phyloP scores from a whole-genome alignment of 2,888 invertebrate species.

The Drosophila formosana region DNA sequence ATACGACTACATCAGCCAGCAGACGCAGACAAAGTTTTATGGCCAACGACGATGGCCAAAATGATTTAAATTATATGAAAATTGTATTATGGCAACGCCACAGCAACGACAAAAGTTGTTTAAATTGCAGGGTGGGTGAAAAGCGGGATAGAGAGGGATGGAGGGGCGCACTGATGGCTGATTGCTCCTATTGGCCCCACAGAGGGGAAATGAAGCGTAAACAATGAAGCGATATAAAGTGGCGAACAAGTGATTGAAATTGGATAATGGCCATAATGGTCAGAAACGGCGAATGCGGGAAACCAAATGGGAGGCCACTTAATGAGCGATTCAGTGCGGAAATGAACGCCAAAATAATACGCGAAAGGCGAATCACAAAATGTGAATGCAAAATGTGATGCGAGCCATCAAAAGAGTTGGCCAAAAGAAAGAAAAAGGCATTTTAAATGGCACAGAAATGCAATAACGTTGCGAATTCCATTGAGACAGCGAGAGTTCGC shows the following conservation, averaged over 20 bases:
- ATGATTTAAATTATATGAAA: slow-evolving; percentile 76
- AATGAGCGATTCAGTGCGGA: slow-evolving; percentile 29
- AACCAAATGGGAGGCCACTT: slow-evolving; percentile 11
- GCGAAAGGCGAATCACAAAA: slow-evolving; percentile 1
- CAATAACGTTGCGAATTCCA: background rate
- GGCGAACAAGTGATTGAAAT: slow-evolving; percentile 69
- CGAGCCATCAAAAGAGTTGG: slow-evolving; percentile 6
- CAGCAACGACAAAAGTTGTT: slow-evolving; percentile 32
- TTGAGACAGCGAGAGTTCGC: background rate
- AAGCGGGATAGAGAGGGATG: background rate
- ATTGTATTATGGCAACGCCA: slow-evolving; percentile 59
- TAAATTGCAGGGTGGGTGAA: slow-evolving; percentile 1
- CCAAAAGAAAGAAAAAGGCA: background rate
- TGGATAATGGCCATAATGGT: slow-evolving; percentile 65
- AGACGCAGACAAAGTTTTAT: slow-evolving; percentile 70
- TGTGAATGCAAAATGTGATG: background rate
- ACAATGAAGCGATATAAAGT: slow-evolving; percentile 68
- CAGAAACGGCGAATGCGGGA: slow-evolving; percentile 31
- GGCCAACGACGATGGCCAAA: slow-evolving; percentile 55
- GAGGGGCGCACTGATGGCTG: slow-evolving; percentile 8
- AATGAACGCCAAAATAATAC: slow-evolving; percentile 5
- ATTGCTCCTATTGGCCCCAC: slow-evolving; percentile 16
- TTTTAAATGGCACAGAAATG: background rate
- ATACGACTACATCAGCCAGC: slow-evolving; percentile 8
- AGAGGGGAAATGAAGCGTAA: slow-evolving; percentile 44